Conservation (phyloP, 2,888 invertebrate genomes). For the Leptopilina myrica region DNA sequence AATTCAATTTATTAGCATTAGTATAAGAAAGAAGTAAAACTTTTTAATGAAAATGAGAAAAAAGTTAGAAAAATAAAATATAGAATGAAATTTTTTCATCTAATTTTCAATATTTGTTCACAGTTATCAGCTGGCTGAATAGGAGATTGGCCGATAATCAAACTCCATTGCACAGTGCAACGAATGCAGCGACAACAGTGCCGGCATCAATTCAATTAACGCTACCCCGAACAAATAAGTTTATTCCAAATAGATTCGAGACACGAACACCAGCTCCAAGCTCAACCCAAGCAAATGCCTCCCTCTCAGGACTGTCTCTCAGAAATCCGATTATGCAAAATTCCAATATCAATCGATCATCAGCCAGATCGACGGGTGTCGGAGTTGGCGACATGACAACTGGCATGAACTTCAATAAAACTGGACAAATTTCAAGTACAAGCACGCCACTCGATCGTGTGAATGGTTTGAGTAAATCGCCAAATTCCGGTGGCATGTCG, state of each 20-base stretch:
- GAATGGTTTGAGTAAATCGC: slow-evolving; percentile 62
- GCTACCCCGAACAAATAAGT: slow-evolving; percentile 71
- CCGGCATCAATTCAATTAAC: slow-evolving; percentile 71
- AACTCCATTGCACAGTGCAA: slow-evolving; percentile 67
- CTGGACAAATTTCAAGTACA: slow-evolving; percentile 72
- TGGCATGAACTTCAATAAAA: slow-evolving; percentile 68
- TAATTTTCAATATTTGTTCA: slow-evolving; percentile 32
- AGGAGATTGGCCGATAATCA: slow-evolving; percentile 71
- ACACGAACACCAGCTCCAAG: slow-evolving; percentile 66
- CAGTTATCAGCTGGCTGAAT: slow-evolving; percentile 74
- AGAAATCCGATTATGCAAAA: slow-evolving; percentile 71
- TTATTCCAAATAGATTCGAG: slow-evolving; percentile 68
- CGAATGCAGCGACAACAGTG: slow-evolving; percentile 59
- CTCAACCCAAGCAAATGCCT: slow-evolving; percentile 58
- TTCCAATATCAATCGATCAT: slow-evolving; percentile 69
- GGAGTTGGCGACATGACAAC: slow-evolving; percentile 66
- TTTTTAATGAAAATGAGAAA: too few relatives aligned
- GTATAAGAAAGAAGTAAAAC: too few relatives aligned
- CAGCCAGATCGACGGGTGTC: slow-evolving; percentile 67
- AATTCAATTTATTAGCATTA: too few relatives aligned
- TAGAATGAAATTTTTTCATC: too few relatives aligned
- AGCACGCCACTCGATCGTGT: slow-evolving; percentile 74
- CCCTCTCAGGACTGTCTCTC: slow-evolving; percentile 64
- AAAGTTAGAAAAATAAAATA: too few relatives aligned
- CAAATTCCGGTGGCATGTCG: slow-evolving; percentile 53